Base-by-base conservation (phyloP, 2,888 invertebrate species). In the Vannuccia rotundouncinata region DNA sequence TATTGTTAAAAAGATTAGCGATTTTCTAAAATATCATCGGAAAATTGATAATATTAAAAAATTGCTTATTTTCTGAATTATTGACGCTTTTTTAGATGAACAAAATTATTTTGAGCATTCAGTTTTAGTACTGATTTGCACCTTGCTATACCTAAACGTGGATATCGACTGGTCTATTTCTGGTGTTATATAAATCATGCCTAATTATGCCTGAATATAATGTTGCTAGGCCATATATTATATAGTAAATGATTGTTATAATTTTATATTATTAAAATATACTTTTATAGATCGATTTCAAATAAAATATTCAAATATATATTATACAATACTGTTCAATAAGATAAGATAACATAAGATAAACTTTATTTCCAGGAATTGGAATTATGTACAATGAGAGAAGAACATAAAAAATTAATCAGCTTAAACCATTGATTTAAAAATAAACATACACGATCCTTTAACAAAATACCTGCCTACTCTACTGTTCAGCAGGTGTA, bases 181-280 rank as follows among this genome's bases (percentile, higher is more conserved):
- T 66, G 66, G 66, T 66, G 66, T 66, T 66, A 66, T 66, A 66
- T 66, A 66, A 66, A 66, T 66, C 66, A 66, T 66, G 25, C 17
- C 66, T 66, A 66, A 5, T 66, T 66, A 66, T 66, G 66, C 66
- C 66, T 66, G 5, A 66, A 66, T 66, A 66, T 66, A 45, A 17
- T 45, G 45, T 45, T 45, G 45, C 45, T 45, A 45, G 10, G 5
- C 5, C 13, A 45, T 45, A 45, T 45, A 13, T n/a, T 66, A 22
- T 66, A 2, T 13, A 17, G 66, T 13, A 66, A 66, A 66, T 66
- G 66, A 66, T 66, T 66, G 66, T 66, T 66, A 66, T 66, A 66
- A 66, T 66, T 66, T 5, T 66, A 66, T 66, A 66, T 66, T 66
- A 66, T 66, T 66, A 66, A n/a, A n/a, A 13, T 66, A 66, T n/a